A percentile compares a stretch with the other conserved stretches of the same genome.
Conservation (phyloP, 1,140 invertebrate species). For the Pseudomyrmex cubaensis region DNA sequence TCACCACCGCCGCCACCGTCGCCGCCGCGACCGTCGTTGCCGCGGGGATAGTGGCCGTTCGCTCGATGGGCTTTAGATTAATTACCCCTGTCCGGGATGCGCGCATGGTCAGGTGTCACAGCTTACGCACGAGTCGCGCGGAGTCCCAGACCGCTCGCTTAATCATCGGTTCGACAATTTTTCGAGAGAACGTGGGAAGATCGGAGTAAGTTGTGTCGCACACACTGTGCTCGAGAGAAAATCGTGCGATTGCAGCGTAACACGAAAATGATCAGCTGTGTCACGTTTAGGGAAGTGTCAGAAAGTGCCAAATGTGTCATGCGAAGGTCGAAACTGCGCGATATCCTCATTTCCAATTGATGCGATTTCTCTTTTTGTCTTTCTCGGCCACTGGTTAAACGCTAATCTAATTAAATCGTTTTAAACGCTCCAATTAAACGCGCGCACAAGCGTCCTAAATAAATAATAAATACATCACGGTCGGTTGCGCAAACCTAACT, state of each 20-base stretch:
- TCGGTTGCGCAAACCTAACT: neutral
- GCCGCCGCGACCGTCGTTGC: constrained; percentile 11
- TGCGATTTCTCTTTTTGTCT: neutral
- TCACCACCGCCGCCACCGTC: constrained; percentile 66
- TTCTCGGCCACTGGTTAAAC: constrained; percentile 54
- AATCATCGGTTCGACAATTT: constrained; percentile 51
- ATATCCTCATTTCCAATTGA: neutral
- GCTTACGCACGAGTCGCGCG: constrained; percentile 55
- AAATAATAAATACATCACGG: constrained; percentile 70
- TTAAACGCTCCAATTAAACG: constrained; percentile 66
- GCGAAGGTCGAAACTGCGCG: neutral
- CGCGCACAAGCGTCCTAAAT: constrained; percentile 61
- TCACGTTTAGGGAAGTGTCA: too few species aligned
- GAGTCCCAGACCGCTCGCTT: constrained; percentile 46
- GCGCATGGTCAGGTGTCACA: constrained; percentile 61
- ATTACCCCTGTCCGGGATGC: constrained; percentile 74
- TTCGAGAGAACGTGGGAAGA: neutral
- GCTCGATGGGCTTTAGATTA: constrained; percentile 79
- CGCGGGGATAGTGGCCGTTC: constrained; percentile 56
- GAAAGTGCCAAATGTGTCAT: too few species aligned
- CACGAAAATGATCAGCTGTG: too few species aligned
- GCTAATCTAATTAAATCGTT: constrained; percentile 69
- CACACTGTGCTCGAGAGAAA: too few species aligned
- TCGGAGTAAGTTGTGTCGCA: neutral
- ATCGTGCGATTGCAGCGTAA: too few species aligned